Evolutionary conservation across 2,888 invertebrate genomes (phyloP).

Genomic region (Tetranychus piercei): DNA sequence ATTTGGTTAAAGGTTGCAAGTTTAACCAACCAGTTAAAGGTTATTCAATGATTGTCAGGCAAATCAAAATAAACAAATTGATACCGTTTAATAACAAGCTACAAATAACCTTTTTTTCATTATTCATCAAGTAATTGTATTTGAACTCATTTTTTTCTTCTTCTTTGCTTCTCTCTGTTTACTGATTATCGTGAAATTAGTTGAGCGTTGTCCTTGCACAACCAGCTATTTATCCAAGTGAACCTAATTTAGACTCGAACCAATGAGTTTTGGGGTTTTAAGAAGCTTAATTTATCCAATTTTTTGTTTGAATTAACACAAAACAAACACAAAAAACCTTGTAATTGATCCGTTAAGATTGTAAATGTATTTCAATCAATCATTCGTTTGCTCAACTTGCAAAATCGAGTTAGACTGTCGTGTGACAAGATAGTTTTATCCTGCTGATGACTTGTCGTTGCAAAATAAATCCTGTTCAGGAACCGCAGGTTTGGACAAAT

Average conservation of each 20-base stretch:
- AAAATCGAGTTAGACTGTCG: conserved; percentile 31
- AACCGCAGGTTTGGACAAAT: conserved; percentile 45
- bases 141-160: background rate
- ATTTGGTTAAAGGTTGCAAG: too few relatives aligned
- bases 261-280: too few relatives aligned
- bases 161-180: background rate
- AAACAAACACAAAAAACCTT: background rate
- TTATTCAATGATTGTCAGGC: too few relatives aligned
- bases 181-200: background rate
- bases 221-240: background rate
- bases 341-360: background rate
- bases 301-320: too few relatives aligned
- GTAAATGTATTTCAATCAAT: background rate
- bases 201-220: background rate
- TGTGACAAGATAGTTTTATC: conserved; percentile 46
- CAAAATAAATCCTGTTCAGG: conserved; percentile 28
- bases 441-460: conserved; percentile 36
- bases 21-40: too few relatives aligned
- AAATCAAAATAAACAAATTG: too few relatives aligned
- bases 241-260: background rate
- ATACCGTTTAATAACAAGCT: too few relatives aligned
- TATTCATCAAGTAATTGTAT: too few relatives aligned
- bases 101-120: too few relatives aligned
- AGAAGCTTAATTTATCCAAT: too few relatives aligned
- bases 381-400: background rate